These are phyloP conservation scores for Lobophora halterata DNA, from an alignment of 2,888 invertebrate species.

Conservation along the genomic window DNA sequence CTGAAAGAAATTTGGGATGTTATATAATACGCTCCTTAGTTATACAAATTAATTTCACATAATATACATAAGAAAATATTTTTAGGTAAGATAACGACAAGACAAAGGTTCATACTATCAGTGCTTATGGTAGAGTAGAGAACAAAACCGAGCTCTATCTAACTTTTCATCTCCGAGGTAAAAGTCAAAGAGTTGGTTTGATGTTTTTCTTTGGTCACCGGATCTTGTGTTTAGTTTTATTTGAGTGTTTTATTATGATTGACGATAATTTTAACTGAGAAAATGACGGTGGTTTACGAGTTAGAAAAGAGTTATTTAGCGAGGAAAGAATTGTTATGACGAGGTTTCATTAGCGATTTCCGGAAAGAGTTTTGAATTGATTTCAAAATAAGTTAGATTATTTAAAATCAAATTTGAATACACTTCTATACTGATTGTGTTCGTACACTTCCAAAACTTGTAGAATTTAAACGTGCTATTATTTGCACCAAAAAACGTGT, in stretches of 20 bases:
- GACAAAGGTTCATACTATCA: no score
- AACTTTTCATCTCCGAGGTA: not conserved
- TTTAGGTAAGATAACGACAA: no score
- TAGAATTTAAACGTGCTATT: no score
- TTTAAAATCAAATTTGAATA: no score
- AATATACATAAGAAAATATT: no score
- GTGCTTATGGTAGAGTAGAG: not conserved
- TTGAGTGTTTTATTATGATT: constrained; percentile 43
- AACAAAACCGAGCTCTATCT: not conserved
- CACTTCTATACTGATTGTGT: no score
- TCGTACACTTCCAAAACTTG: no score
- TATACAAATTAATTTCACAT: no score
- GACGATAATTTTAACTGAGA: constrained; percentile 33
- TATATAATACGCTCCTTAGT: no score
- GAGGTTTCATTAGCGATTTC: constrained; percentile 6
- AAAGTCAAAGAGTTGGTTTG: constrained; percentile 51
- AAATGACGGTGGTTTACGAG: constrained; percentile 28
- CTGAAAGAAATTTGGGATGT: no score
- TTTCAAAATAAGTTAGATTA: no score
- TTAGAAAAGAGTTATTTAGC: constrained; percentile 23
- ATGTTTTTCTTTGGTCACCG: constrained; percentile 44
- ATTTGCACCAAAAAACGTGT: no score
- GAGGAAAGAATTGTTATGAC: constrained; percentile 16
- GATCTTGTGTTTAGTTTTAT: constrained; percentile 43
- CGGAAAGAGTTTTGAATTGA: not conserved